These are phyloP conservation scores for Staurois parvus DNA, from an alignment of 2,797 vertebrate species.

Conservation along the genomic window DNA sequence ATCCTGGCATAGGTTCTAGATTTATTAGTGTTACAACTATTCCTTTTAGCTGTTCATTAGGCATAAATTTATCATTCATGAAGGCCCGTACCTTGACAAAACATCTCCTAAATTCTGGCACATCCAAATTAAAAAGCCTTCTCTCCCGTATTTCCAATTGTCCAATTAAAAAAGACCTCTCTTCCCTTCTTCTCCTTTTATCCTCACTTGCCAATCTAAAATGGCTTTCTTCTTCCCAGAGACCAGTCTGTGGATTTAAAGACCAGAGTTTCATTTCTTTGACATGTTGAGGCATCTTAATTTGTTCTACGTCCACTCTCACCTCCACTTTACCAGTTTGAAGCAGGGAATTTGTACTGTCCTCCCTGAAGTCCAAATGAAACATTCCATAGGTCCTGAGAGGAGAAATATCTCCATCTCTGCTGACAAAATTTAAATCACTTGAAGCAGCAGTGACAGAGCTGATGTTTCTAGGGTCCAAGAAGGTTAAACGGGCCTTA, in stretches of 20 bases:
- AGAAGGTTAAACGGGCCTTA: conserved; percentile 92
- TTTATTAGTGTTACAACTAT: conserved; percentile 92
- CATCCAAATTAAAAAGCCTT: conserved; percentile 95
- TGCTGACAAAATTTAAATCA: conserved; percentile 88
- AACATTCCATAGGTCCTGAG: conserved; percentile 97
- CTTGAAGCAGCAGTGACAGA: conserved; percentile 86
- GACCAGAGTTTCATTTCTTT: conserved; percentile 94
- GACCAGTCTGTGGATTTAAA: conserved; percentile 87
- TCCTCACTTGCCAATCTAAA: conserved; percentile 72
- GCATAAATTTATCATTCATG: conserved; percentile 91
- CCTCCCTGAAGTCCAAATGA: conserved; percentile 89
- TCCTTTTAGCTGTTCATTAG: conserved; percentile 90
- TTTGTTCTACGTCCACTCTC: conserved; percentile 85
- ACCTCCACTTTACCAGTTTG: conserved; percentile 85
- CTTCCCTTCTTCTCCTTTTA: conserved; percentile 86
- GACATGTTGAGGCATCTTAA: conserved; percentile 89
- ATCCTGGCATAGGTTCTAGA: conserved; percentile 91
- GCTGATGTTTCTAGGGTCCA: conserved; percentile 90
- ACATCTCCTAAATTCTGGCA: conserved; percentile 94
- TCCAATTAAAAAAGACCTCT: conserved; percentile 93
- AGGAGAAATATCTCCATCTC: conserved; percentile 87
- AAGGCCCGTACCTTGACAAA: conserved; percentile 96
- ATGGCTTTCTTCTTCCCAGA: conserved; percentile 92
- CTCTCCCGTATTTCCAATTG: conserved; percentile 94
- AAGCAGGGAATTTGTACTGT: conserved; percentile 77